Conservation (phyloP, 2,888 invertebrate species). For the Tenthredo scrophulariae region DNA sequence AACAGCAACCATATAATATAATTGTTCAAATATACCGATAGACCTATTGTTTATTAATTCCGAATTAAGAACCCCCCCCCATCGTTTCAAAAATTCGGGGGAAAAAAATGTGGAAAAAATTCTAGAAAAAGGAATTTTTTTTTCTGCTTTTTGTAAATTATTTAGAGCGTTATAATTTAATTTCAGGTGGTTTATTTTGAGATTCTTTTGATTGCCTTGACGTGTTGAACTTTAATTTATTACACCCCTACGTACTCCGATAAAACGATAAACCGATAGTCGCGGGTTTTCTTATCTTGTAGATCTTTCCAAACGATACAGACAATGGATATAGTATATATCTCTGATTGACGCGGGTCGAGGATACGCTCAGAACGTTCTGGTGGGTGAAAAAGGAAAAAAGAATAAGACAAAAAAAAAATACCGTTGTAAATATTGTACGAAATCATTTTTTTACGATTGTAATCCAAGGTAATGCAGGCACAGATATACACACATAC, state of each 20-base stretch:
- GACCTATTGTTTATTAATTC: background rate
- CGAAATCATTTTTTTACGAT: constrained; percentile 16
- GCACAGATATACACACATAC: background rate
- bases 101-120: too few relatives aligned
- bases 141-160: background rate
- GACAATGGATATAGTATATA: background rate
- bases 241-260: background rate
- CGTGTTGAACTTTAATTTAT: constrained; percentile 19
- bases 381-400: background rate
- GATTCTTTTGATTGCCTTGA: constrained; percentile 32
- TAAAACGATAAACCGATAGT: constrained; percentile 5
- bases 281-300: background rate
- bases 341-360: background rate
- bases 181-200: background rate
- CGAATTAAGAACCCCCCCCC: too few relatives aligned
- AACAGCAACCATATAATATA: background rate
- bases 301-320: background rate
- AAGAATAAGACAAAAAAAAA: background rate
- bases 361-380: background rate
- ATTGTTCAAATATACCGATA: background rate
- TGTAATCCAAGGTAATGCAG: background rate
- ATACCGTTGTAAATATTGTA: constrained; percentile 15
- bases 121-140: background rate
- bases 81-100: too few relatives aligned
- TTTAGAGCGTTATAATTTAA: background rate